Evolutionary conservation across 2,113 vertebrate species (phyloP), one percentile per base, ranked within the genome.

Genomic region (Corythaeola cristata): DNA sequence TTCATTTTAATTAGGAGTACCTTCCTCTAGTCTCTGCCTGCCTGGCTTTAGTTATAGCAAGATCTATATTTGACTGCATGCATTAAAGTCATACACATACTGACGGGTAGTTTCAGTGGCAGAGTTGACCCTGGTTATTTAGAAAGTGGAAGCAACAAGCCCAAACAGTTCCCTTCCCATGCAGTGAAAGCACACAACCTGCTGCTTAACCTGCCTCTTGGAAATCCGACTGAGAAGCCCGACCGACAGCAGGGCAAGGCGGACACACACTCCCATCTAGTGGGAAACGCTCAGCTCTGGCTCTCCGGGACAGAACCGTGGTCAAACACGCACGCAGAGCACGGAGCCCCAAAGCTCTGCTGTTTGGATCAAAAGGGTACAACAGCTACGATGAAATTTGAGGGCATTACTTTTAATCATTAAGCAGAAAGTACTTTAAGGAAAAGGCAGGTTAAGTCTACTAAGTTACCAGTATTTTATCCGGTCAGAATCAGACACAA

Each of bases 201-300:
- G 45, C 60, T 32, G 20, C 63, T 44, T 18, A 37, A 39, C 22
- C 21, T 3, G 24, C 27, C 23, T 28, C 47, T 20, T 5, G 30
- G 44, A 67, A 64, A 37, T 5, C 2, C 41, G 10, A 3, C 20
- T 37, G 8, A 0, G 23, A 12, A 74, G 58, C 12, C 13, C 15
- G 2, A 2, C 41, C 4, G 52, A 33, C 15, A 69, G 5, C 4
- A 1, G 23, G 20, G 13, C n/a, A 77, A 27, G 37, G 52, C 47
- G 35, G 95, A n/a, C 6, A 11, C 16, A 91, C 84, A 96, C 45
- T 72, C 66, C 97, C 97, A 93, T 69, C 97, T 97, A 91, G 94
- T 23, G 96, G 96, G 44, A 53, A 64, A 33, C 4, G 11, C 35
- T 32, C 23, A 32, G 28, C 47, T 27, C 59, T 18, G 44, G 21